Conservation (phyloP, 2,888 invertebrate genomes). For the Drosophila lutescens region DNA sequence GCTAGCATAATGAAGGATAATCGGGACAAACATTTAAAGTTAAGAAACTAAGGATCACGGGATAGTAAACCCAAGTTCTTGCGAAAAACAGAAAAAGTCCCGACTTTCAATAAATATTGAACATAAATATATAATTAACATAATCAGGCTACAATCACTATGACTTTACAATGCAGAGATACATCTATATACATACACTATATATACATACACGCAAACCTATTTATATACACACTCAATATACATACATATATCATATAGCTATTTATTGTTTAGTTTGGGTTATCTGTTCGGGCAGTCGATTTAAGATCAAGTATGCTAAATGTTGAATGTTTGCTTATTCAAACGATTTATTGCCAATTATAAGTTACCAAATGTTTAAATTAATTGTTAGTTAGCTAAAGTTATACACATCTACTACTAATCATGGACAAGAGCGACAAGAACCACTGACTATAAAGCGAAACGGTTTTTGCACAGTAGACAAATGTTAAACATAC, state of each 20-base stretch:
- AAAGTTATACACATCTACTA: slow-evolving; percentile 76
- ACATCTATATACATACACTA: slow-evolving; percentile 46
- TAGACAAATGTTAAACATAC: slow-evolving; percentile 80
- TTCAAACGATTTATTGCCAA: slow-evolving; percentile 77
- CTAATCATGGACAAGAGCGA: slow-evolving; percentile 41
- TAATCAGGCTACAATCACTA: slow-evolving; percentile 78
- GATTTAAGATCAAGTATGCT: slow-evolving; percentile 63
- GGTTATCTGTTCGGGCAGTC: slow-evolving; percentile 56
- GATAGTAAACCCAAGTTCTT: not conserved
- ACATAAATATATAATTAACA: slow-evolving; percentile 46
- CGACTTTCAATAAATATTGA: slow-evolving; percentile 45
- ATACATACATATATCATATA: slow-evolving; percentile 55
- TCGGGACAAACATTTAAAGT: not conserved
- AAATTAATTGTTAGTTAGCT: slow-evolving; percentile 77
- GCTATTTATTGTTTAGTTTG: slow-evolving; percentile 75
- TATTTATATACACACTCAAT: slow-evolving; percentile 60
- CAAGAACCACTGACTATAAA: slow-evolving; percentile 70
- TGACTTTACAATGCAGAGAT: slow-evolving; percentile 62
- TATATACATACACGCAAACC: slow-evolving; percentile 44
- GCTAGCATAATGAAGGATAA: slow-evolving; percentile 64
- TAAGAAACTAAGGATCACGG: not conserved
- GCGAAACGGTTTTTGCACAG: slow-evolving; percentile 58
- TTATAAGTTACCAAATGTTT: slow-evolving; percentile 77
- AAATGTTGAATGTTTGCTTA: slow-evolving; percentile 77
- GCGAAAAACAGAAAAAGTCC: not conserved